These are phyloP conservation scores for Panulirus ornatus DNA, from an alignment of 1,140 invertebrate genomes.

Conservation along the genomic window DNA sequence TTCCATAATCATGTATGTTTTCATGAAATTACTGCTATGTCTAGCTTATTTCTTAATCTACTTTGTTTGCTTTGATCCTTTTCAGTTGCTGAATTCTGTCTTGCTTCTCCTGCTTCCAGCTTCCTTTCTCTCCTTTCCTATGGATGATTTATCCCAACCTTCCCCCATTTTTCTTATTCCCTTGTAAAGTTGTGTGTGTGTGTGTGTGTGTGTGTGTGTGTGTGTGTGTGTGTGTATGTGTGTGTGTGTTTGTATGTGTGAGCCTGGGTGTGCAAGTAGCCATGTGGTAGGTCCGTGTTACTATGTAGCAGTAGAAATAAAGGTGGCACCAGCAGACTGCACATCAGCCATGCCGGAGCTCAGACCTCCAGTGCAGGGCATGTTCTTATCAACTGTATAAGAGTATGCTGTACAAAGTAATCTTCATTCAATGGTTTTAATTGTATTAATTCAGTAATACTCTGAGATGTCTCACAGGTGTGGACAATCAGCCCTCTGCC, in stretches of 20 bases:
- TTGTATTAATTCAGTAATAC: background rate
- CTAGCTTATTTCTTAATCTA: background rate
- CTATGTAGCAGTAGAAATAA: slow-evolving; percentile 51
- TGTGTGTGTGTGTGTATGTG: slow-evolving; percentile 1
- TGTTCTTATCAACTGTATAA: background rate
- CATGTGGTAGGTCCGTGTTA: slow-evolving; percentile 51
- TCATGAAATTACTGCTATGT: background rate
- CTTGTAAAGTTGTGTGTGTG: background rate
- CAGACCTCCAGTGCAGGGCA: slow-evolving; percentile 5
- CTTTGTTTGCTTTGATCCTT: background rate
- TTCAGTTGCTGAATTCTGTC: slow-evolving; percentile 34
- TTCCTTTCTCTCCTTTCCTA: slow-evolving; percentile 13
- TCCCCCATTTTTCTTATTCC: slow-evolving; percentile 4
- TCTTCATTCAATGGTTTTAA: background rate
- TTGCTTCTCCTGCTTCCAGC: slow-evolving; percentile 34
- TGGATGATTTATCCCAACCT: slow-evolving; percentile 5
- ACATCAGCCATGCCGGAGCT: slow-evolving; percentile 7
- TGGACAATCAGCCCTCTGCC: slow-evolving; percentile 29
- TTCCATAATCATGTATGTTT: too few relatives aligned
- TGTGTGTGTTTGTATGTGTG: slow-evolving; percentile 36
- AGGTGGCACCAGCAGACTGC: slow-evolving; percentile 66
- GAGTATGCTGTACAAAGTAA: background rate
- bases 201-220: slow-evolving; percentile 44
- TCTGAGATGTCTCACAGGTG: slow-evolving; percentile 7
- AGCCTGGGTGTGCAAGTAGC: slow-evolving; percentile 43